Conservation (phyloP, 2,888 invertebrate species). For the Drosophila emarginata region DNA sequence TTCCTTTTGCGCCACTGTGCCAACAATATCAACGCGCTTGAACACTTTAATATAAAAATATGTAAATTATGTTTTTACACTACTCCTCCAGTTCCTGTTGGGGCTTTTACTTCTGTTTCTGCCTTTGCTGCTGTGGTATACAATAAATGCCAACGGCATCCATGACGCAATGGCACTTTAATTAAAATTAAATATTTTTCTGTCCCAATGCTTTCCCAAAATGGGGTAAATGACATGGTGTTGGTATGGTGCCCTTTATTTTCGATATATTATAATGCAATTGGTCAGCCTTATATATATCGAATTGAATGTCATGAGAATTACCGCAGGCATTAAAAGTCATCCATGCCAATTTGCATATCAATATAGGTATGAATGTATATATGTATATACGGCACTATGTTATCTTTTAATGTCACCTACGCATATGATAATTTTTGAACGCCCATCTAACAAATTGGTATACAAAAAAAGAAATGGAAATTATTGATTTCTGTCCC, state of each 20-base stretch:
- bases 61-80: conserved; percentile 25
- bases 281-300: neutral
- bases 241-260: neutral
- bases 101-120: neutral
- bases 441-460: neutral
- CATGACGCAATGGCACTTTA: conserved; percentile 47
- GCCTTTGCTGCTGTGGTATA: conserved; percentile 1
- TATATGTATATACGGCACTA: neutral
- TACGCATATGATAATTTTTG: neutral
- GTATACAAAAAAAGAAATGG: neutral
- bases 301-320: conserved; percentile 2
- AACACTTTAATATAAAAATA: conserved; percentile 67
- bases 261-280: conserved; percentile 3
- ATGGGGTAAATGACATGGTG: neutral
- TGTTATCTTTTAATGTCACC: conserved; percentile 2
- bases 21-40: conserved; percentile 38
- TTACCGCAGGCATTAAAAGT: conserved; percentile 6
- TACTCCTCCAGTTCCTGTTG: neutral
- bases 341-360: conserved; percentile 2
- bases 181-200: conserved; percentile 70
- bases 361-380: neutral
- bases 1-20: conserved; percentile 58
- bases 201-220: conserved; percentile 14
- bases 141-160: conserved; percentile 15
- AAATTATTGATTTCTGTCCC: neutral